These are phyloP conservation scores for Eumerus sabulonum DNA, from an alignment of 2,888 invertebrate species.

Conservation along the genomic window DNA sequence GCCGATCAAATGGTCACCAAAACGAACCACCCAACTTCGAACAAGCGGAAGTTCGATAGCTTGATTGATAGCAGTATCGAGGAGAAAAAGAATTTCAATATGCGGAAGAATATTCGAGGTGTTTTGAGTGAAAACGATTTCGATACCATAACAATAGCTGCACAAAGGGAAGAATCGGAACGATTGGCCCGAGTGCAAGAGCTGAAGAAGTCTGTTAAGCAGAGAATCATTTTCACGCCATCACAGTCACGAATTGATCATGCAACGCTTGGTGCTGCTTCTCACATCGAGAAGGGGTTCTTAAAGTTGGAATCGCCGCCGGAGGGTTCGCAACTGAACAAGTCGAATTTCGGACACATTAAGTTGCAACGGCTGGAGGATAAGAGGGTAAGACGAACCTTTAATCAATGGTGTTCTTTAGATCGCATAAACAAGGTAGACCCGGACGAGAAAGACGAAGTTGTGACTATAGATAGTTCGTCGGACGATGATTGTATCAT, in stretches of 20 bases:
- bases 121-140: slow-evolving; percentile 96
- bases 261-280: slow-evolving; percentile 70
- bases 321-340: slow-evolving; percentile 14
- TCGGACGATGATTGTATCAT: slow-evolving; percentile 92
- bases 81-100: slow-evolving; percentile 80
- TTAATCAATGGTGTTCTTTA: slow-evolving; percentile 35
- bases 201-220: slow-evolving; percentile 89
- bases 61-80: slow-evolving; percentile 69
- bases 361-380: slow-evolving; percentile 32
- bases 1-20: slow-evolving; percentile 14
- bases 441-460: slow-evolving; percentile 71
- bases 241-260: slow-evolving; percentile 76
- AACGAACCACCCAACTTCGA: slow-evolving; percentile 2
- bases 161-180: slow-evolving; percentile 96
- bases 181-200: slow-evolving; percentile 90
- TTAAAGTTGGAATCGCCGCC: background rate
- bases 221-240: slow-evolving; percentile 89
- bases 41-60: slow-evolving; percentile 55
- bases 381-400: slow-evolving; percentile 21
- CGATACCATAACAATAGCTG: slow-evolving; percentile 94
- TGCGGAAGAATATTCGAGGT: slow-evolving; percentile 93
- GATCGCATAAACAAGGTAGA: slow-evolving; percentile 45
- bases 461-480: slow-evolving; percentile 88
- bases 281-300: too few relatives aligned
- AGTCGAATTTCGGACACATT: slow-evolving; percentile 9